Conservation (phyloP, 2,113 vertebrate species). For the Alosa alosa region DNA sequence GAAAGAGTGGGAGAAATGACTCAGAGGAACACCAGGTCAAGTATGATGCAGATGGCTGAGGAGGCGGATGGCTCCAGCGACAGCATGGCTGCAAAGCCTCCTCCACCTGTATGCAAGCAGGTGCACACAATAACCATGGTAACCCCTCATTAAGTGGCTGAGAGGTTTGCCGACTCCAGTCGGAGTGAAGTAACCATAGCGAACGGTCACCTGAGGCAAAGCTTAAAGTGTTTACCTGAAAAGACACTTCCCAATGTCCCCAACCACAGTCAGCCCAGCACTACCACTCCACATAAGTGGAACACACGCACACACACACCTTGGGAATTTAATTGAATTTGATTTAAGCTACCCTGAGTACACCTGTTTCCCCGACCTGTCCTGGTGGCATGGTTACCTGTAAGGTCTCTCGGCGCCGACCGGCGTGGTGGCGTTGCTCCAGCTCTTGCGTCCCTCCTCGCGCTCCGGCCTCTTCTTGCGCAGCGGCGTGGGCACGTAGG, state of each 20-base stretch:
- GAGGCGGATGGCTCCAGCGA: background rate
- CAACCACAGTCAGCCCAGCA: background rate
- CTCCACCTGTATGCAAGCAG: background rate
- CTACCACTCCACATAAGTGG: background rate
- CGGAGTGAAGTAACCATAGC: background rate
- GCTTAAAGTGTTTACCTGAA: background rate
- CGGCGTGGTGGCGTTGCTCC: constrained; percentile 72
- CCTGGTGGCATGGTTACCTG: constrained; percentile 69
- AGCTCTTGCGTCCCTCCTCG: constrained; percentile 87
- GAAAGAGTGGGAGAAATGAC: background rate
- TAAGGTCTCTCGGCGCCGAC: constrained; percentile 77
- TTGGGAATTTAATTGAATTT: background rate
- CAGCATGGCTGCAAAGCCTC: background rate
- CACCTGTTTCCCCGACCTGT: background rate
- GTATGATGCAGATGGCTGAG: background rate
- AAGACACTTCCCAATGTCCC: background rate
- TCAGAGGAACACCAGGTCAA: constrained; percentile 25
- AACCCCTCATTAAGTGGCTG: background rate
- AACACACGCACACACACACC: background rate
- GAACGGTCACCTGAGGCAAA: background rate
- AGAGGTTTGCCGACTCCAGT: background rate
- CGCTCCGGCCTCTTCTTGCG: constrained; percentile 81
- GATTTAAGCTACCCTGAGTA: background rate
- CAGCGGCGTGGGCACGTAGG: constrained; percentile 82
- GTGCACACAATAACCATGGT: constrained; percentile 9